phyloP scores from a whole-genome alignment of 2,888 invertebrate genomes.

The Rotaria socialis region DNA sequence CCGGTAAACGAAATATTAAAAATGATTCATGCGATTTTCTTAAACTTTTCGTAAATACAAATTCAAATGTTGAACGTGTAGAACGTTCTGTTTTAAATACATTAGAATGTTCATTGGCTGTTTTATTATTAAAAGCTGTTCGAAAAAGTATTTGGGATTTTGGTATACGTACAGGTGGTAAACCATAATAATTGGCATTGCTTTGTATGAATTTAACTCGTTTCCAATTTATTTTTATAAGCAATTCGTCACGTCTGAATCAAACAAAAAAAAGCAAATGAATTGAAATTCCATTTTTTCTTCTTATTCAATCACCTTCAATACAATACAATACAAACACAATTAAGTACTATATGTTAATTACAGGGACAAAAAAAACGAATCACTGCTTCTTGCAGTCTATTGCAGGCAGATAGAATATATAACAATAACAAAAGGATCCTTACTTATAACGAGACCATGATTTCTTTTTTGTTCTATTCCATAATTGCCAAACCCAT shows the following conservation, averaged over 20 bases:
- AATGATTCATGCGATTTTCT: conserved; percentile 59
- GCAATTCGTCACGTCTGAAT: conserved; percentile 39
- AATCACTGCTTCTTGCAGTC: neutral
- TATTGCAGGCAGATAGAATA: neutral
- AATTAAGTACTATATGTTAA: neutral
- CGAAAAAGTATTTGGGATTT: conserved; percentile 51
- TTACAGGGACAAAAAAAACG: neutral
- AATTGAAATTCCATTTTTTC: neutral
- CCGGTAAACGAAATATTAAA: conserved; percentile 60
- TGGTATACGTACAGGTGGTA: neutral
- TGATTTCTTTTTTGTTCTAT: conserved; percentile 44
- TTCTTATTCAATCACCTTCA: neutral
- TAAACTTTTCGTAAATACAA: conserved; percentile 53
- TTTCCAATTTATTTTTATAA: conserved; percentile 43
- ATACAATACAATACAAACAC: neutral
- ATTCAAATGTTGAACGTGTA: conserved; percentile 53
- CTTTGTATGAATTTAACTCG: conserved; percentile 38
- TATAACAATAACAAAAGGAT: neutral
- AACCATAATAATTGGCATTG: conserved; percentile 34
- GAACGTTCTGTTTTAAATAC: conserved; percentile 56
- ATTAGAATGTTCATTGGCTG: conserved; percentile 54
- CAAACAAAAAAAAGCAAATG: neutral
- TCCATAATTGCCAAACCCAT: conserved; percentile 43
- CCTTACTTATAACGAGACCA: conserved; percentile 19
- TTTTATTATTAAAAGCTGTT: conserved; percentile 56